Base-by-base conservation (phyloP, 2,797 vertebrate genomes). In the Coranthus polyacanthus region DNA sequence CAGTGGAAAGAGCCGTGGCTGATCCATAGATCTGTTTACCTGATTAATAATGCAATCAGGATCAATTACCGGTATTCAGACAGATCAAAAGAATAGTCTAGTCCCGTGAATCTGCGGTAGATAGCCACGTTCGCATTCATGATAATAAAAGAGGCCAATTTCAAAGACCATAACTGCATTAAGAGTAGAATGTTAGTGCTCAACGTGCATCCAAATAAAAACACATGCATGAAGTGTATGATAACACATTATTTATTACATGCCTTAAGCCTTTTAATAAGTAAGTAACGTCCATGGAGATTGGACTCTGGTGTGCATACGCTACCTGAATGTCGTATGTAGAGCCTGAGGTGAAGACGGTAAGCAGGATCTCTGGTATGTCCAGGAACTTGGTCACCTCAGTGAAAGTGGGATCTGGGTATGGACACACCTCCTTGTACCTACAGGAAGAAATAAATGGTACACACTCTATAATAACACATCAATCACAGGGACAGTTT, bases 341-440 rank as follows among this genome's bases (percentile, higher is more conserved):
- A 61, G 98, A 97, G 73, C 97, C 98, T 47, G 98, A 96, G 42
- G 94, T 96, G 53, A 99, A 94, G 66, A 89, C 96, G 55, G 95
- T 98, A 42, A 98, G 93, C 64, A 99, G 95, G 60, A 93, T 95
- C 88, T 98, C 97, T 74, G 95, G 88, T 72, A 94, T 89, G 10
- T 97, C 95, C 52, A 95, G 87, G 54, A 84, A 92, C 65, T 92
- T 90, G 71, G 85, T 90, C 52, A 95, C 92, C 80, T 95, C 93
- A 29, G 93, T 96, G 67, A 97, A 98, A 53, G 36, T 42, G 24
- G 92, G 52, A 78, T 98, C 95, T 3, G 95, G 94, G 81, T 97
- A 97, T 0, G 98, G 98, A 75, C 98, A 99, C 70, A 98, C 95
- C 76, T 99, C 96, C 81, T 96, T 97, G 78, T 98, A 98, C 74